Conservation (phyloP, 2,888 invertebrate genomes). For the Sepiola atlantica region DNA sequence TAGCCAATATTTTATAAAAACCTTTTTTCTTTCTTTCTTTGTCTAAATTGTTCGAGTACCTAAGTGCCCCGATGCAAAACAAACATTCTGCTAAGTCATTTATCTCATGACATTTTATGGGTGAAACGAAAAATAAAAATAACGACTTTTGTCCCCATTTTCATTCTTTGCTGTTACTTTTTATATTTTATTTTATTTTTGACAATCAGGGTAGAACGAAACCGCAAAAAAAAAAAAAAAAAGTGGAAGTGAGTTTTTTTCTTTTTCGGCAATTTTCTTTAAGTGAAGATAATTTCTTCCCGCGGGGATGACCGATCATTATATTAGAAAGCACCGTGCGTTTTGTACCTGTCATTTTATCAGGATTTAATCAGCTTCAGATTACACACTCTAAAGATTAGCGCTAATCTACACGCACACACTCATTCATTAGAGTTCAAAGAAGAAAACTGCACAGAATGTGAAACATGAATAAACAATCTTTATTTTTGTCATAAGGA, state of each 20-base stretch:
- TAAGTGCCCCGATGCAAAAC: background rate
- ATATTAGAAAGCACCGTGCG: background rate
- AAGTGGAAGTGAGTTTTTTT: background rate
- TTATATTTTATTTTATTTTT: background rate
- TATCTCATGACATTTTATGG: background rate
- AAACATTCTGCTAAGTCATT: background rate
- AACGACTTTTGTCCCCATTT: no score
- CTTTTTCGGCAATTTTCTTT: background rate
- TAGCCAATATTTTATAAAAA: no score
- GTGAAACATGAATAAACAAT: background rate
- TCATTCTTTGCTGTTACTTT: background rate
- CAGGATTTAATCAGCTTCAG: background rate
- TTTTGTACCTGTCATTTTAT: background rate
- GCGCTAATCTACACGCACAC: background rate
- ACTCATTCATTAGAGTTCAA: background rate
- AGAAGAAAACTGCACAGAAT: background rate
- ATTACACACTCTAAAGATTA: background rate
- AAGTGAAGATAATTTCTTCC: conserved; percentile 12
- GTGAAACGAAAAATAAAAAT: background rate
- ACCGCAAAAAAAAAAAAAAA: no score
- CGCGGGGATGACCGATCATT: background rate
- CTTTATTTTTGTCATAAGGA: background rate
- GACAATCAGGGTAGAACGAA: background rate
- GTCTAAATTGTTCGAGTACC: background rate
- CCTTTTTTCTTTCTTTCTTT: background rate